A percentile compares a stretch with the other conserved stretches of the same genome.
Evolutionary conservation across 2,888 invertebrate species (phyloP).

Genomic region (Ischnura elegans): DNA sequence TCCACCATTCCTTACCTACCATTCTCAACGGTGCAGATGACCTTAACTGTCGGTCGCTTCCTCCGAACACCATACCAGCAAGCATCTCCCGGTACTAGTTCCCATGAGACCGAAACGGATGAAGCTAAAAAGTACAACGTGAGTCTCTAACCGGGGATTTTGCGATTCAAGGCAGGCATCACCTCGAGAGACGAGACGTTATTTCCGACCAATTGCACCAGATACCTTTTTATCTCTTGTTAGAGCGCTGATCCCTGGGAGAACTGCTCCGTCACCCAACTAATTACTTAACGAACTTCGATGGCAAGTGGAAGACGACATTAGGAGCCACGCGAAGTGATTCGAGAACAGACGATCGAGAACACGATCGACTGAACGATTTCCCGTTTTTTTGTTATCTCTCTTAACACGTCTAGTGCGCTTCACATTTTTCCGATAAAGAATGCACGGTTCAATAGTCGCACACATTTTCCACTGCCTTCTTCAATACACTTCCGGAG

Average conservation of each 20-base stretch:
- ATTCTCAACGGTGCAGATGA: no score
- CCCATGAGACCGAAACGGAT: neutral
- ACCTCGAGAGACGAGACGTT: neutral
- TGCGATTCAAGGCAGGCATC: neutral
- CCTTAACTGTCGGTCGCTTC: no score
- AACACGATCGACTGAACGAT: neutral
- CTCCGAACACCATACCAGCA: no score
- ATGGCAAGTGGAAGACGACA: neutral
- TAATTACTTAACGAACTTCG: neutral
- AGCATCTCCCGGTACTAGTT: no score
- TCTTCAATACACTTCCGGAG: no score
- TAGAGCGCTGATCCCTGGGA: neutral
- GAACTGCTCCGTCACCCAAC: neutral
- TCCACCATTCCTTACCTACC: no score
- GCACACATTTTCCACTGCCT: no score
- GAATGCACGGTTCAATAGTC: no score
- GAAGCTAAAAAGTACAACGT: neutral
- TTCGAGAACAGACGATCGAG: neutral
- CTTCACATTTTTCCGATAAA: no score
- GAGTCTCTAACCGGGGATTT: neutral
- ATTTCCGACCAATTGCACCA: slow-evolving; percentile 4
- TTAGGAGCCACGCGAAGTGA: neutral
- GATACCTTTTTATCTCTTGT: neutral
- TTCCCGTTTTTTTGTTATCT: neutral
- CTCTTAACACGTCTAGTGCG: no score